Evolutionary conservation across 2,888 invertebrate genomes (phyloP).

Genomic region (Itoplectis maculator): DNA sequence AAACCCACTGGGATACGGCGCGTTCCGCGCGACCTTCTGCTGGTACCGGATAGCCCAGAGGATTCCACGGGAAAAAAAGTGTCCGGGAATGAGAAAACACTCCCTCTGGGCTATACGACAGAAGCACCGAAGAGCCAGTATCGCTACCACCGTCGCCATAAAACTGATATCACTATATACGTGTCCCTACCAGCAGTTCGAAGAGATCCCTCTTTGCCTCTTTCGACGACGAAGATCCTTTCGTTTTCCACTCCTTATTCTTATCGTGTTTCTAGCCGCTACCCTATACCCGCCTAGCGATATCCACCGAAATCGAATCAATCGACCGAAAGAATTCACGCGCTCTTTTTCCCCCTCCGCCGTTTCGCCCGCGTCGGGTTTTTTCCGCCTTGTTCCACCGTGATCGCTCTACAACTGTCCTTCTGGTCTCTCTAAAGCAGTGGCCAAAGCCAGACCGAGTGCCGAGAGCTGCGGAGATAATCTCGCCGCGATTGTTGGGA

Average conservation of each 20-base stretch:
- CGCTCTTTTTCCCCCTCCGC: slow-evolving; percentile 18
- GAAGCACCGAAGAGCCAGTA: slow-evolving; percentile 7
- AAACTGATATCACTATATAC: slow-evolving; percentile 10
- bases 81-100: slow-evolving; percentile 48
- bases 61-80: slow-evolving; percentile 39
- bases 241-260: slow-evolving; percentile 45
- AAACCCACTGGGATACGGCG: not conserved
- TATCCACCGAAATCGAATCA: slow-evolving; percentile 58
- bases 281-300: slow-evolving; percentile 43
- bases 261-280: slow-evolving; percentile 54
- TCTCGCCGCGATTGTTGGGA: slow-evolving; percentile 50
- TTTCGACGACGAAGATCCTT: slow-evolving; percentile 35
- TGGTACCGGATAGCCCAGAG: slow-evolving; percentile 27
- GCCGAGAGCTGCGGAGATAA: slow-evolving; percentile 58
- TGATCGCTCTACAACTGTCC: slow-evolving; percentile 15
- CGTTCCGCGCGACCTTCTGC: slow-evolving; percentile 32
- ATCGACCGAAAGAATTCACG: slow-evolving; percentile 56
- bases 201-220: slow-evolving; percentile 12
- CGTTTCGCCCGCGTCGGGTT: slow-evolving; percentile 24
- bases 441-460: slow-evolving; percentile 42
- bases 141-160: slow-evolving; percentile 26
- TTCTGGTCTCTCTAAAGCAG: slow-evolving; percentile 14
- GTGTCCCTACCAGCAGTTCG: slow-evolving; percentile 3
- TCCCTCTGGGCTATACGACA: slow-evolving; percentile 30
- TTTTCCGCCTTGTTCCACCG: not conserved